These are phyloP conservation scores for Luperina nickerlii DNA, from an alignment of 2,888 invertebrate species.

Conservation along the genomic window DNA sequence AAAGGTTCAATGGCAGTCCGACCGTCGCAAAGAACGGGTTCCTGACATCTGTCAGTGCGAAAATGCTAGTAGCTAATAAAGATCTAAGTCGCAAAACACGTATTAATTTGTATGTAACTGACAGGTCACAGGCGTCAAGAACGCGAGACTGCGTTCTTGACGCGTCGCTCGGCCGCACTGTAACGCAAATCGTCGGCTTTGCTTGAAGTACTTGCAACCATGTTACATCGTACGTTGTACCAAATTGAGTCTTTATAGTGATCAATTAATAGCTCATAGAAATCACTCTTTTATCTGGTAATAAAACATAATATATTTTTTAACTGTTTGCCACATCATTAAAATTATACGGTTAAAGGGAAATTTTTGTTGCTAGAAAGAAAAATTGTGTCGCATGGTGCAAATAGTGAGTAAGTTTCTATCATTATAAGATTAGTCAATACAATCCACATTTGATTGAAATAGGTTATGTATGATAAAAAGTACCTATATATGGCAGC, in stretches of 20 bases:
- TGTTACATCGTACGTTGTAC: background rate
- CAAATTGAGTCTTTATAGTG: background rate
- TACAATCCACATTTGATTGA: background rate
- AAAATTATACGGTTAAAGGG: background rate
- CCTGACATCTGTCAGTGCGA: no score
- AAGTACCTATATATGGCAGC: no score
- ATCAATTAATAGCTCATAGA: conserved; percentile 15
- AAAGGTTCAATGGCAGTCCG: background rate
- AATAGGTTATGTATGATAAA: background rate
- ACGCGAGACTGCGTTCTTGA: no score
- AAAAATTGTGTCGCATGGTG: background rate
- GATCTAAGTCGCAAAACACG: no score
- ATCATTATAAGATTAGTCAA: background rate
- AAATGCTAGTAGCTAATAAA: no score
- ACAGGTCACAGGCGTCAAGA: no score
- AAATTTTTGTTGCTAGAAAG: background rate
- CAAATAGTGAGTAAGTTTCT: background rate
- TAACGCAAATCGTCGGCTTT: conserved; percentile 5
- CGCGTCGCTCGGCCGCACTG: no score
- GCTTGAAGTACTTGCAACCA: background rate
- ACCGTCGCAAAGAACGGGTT: no score
- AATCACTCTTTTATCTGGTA: background rate
- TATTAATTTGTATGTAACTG: no score
- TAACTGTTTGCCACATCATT: background rate
- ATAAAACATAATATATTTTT: background rate